Evolutionary conservation across 2,888 invertebrate species (phyloP), one percentile per base, ranked within the genome.

Genomic region (Sceliomorpha sp.): DNA sequence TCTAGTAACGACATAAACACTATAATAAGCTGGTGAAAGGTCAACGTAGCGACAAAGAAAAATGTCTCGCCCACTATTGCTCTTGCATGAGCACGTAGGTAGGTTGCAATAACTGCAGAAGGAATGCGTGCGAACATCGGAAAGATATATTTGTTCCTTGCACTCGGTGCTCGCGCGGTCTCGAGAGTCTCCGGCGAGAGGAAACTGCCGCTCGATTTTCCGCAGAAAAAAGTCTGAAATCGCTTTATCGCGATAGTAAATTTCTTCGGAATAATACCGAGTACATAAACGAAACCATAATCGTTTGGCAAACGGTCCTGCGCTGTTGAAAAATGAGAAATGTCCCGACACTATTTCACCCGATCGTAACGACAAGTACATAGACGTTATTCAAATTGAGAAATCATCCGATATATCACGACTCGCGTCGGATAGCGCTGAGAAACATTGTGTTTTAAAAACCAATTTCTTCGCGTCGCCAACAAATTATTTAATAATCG

Each of bases 21-120:
- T 58, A 53, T 63, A 63, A 72, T 68, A 70, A 68, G 66, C 60
- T 68, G 75, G 76, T 70, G 74, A 81, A 81, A 80, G 80, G 79
- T 81, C 80, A 79, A 70, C 72, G 48, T 45, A 67, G 58, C 53
- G 68, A 59, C 44, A 67, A 73, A 74, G 72, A 80, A 81, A 77
- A 77, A 67, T 73, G 45, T 27, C 55, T 77, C 81, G 81, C 81
- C 80, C 81, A 81, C 81, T 63, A 72, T 55, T 70, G 67, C 67
- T 70, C 71, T 78, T 77, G 76, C 75, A 74, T 73, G 40, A 51
- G 31, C 15, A 66, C 64, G 63, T 68, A 63, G 69, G 58, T 26
- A 20, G 32, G 56, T 53, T 40, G 63, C 37, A 42, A 36, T 17
- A 47, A 39, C 44, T 29, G 29, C 27, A 4, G 12, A 39, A 15